Base-by-base conservation (phyloP, 1,140 invertebrate genomes). In the Neelides sp. region DNA sequence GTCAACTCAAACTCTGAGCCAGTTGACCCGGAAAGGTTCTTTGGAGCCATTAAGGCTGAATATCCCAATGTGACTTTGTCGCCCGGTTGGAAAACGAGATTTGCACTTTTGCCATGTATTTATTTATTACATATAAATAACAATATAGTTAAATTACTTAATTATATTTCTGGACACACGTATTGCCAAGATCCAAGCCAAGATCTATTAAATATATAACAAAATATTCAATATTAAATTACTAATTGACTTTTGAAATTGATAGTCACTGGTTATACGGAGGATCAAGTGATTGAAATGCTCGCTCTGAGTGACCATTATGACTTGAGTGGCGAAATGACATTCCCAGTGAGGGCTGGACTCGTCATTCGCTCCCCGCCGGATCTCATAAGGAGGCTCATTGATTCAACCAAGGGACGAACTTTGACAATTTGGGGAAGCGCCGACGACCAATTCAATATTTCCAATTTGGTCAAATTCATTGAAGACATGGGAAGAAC, bases 61-160 rank as follows among this genome's bases (percentile, higher is more conserved):
- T 80, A 85, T 52, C 75, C 79, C 1, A 68, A 78, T 7, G 71
- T 76, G 2, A 80, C 78, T 0, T 65, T 92, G 7, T 91, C 87
- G 2, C 69, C 89, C 15, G 90, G 90, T 13, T 94, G 90, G 90
- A 89, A 83, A 1, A 90, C 86, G 1, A 70, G 71, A 36, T 76
- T 75, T 61, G 73, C 70, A 8, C 24, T 50, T 20, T 42, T 27
- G 4, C 28, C 4, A 8, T 13, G 4, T 19, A 5, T 4, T 36
- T 10, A 4, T 35, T 32, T 32, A 4, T 4, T 34, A 4, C 13
- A 37, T 5, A 13, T 4, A 20, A n/a, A 10, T 15, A n/a, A 4
- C 13, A 8, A 45, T 12, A n/a, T 19, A 20, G 3, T n/a, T 10
- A 35, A 24, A 24, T 23, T 46, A 4, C 22, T 32, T 51, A 42